Percentiles rank a stretch among this genome's conserved stretches.
These are phyloP conservation scores for Trichoplusia ni DNA, from an alignment of 1,140 invertebrate species.

Conservation along the genomic window DNA sequence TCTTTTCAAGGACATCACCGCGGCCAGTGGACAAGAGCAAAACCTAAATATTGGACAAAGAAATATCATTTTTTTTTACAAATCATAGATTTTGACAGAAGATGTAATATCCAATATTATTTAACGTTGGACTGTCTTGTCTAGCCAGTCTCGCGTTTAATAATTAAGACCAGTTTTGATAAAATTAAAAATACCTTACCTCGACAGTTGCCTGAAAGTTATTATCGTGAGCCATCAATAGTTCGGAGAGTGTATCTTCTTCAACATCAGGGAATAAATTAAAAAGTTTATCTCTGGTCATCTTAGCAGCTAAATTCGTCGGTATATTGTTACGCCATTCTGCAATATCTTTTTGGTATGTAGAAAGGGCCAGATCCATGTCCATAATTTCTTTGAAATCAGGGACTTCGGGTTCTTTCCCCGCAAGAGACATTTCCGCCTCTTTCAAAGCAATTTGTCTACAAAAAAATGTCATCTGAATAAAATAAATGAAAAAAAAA, in stretches of 20 bases:
- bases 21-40: conserved; percentile 64
- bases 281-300: conserved; percentile 85
- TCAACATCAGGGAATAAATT: conserved; percentile 87
- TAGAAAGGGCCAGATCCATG: conserved; percentile 85
- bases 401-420: conserved; percentile 62
- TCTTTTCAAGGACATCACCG: conserved; percentile 44
- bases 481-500: not conserved
- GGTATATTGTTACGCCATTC: conserved; percentile 81
- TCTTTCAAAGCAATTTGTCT: conserved; percentile 79
- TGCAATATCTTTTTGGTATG: conserved; percentile 82
- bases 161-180: no score
- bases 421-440: conserved; percentile 51
- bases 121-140: no score
- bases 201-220: conserved; percentile 83
- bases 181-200: conserved; percentile 49
- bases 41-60: conserved; percentile 49
- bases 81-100: conserved; percentile 11
- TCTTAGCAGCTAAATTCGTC: conserved; percentile 83
- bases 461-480: no score
- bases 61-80: not conserved
- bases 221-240: conserved; percentile 85
- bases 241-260: conserved; percentile 83
- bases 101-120: no score
- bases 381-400: conserved; percentile 87
- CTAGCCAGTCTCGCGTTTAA: no score